phyloP scores from a whole-genome alignment of 2,113 vertebrate genomes.

The Hyperoodon ampullatus region DNA sequence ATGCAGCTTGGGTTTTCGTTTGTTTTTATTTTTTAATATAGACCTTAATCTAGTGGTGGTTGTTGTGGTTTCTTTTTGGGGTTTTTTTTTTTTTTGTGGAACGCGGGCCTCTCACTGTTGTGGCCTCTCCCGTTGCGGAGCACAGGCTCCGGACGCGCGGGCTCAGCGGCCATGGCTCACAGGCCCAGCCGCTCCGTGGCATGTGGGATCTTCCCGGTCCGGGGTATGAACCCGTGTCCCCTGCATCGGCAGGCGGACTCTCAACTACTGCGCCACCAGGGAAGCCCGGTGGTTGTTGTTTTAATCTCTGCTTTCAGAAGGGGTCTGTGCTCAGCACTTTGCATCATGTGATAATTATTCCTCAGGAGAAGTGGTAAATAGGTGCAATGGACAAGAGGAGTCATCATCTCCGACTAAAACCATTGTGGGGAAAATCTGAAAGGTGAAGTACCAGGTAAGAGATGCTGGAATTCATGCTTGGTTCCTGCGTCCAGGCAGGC shows the following conservation, averaged over 20 bases:
- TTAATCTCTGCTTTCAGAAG: conserved; percentile 48
- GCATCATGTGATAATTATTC: background rate
- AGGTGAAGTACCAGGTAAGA: conserved; percentile 64
- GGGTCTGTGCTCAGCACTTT: conserved; percentile 51
- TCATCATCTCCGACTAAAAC: conserved; percentile 8
- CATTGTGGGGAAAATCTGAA: conserved; percentile 55
- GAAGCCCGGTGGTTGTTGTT: background rate
- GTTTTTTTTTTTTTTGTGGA: too few species aligned
- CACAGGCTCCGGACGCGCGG: too few species aligned
- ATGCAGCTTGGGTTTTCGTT: background rate
- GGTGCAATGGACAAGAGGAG: background rate
- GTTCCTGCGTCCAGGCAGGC: conserved; percentile 51
- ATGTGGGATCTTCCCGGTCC: too few species aligned
- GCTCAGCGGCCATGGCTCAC: too few species aligned
- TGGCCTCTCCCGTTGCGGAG: too few species aligned
- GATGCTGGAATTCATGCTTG: conserved; percentile 70
- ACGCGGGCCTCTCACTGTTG: too few species aligned
- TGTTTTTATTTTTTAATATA: background rate
- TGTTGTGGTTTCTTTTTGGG: background rate
- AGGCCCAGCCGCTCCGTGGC: too few species aligned
- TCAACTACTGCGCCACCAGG: too few species aligned
- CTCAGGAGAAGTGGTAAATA: background rate
- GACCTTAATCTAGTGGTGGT: background rate
- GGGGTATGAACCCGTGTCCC: too few species aligned
- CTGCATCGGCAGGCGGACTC: too few species aligned